Evolutionary conservation across 2,113 vertebrate species (phyloP).

Genomic region (Oplegnathus fasciatus): DNA sequence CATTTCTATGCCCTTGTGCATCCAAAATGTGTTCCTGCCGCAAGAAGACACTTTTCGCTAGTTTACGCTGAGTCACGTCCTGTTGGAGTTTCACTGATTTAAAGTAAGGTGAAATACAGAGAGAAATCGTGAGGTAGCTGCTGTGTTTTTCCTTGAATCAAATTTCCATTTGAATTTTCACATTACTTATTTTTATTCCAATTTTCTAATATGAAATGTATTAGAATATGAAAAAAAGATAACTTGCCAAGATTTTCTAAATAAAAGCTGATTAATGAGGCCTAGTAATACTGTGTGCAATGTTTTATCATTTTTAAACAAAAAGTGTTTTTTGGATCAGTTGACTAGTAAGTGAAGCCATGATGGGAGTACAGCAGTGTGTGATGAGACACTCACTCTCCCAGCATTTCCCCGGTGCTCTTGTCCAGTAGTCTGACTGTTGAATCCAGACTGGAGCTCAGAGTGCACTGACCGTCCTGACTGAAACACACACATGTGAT

Average conservation of each 20-base stretch:
- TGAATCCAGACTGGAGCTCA: constrained; percentile 91
- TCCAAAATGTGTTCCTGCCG: background rate
- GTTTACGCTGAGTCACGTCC: no score
- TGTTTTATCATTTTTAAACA: background rate
- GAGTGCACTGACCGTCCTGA: constrained; percentile 90
- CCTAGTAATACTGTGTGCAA: background rate
- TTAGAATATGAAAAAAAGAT: background rate
- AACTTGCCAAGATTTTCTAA: background rate
- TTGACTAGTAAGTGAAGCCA: background rate
- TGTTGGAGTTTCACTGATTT: background rate
- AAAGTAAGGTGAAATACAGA: background rate
- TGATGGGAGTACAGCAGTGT: background rate
- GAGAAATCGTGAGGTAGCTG: background rate
- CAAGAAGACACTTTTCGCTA: no score
- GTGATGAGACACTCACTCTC: constrained; percentile 87
- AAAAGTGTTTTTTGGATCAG: background rate
- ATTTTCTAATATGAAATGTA: background rate
- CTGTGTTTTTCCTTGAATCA: no score
- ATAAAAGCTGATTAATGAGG: background rate
- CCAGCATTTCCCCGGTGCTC: constrained; percentile 93
- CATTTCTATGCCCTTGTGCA: background rate
- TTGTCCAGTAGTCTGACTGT: constrained; percentile 92
- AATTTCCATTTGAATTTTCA: background rate
- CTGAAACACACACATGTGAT: constrained; percentile 97
- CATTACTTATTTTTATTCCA: background rate